phyloP scores from a whole-genome alignment of 2,888 invertebrate genomes.

The Drosophila engyochracea region DNA sequence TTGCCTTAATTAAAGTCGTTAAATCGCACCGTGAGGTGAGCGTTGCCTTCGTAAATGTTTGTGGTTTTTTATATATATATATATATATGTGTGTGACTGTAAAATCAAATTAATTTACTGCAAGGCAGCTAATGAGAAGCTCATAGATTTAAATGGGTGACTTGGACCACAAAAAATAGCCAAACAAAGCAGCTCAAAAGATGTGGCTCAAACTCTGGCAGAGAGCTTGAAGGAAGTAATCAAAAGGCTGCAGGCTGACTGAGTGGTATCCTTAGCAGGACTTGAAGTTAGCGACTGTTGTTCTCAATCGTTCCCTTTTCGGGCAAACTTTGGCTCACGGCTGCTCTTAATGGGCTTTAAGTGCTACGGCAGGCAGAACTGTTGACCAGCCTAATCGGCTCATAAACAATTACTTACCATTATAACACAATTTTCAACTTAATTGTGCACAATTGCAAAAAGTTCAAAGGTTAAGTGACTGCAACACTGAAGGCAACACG shows the following conservation, averaged over 20 bases:
- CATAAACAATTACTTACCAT: constrained; percentile 77
- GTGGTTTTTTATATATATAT: constrained; percentile 2
- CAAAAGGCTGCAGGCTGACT: not conserved
- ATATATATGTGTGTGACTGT: constrained; percentile 26
- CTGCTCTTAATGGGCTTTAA: constrained; percentile 47
- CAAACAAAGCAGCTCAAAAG: constrained; percentile 8
- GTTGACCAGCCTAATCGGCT: constrained; percentile 56
- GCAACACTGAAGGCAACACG: constrained; percentile 49
- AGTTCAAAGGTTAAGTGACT: constrained; percentile 70
- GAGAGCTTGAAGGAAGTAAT: not conserved
- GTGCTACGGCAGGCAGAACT: constrained; percentile 38
- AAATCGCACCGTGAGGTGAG: constrained; percentile 52
- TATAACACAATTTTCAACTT: constrained; percentile 72
- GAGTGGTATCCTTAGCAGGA: not conserved
- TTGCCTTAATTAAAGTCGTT: constrained; percentile 76
- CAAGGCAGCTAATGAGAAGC: constrained; percentile 63
- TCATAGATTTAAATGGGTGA: constrained; percentile 69
- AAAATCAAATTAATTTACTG: constrained; percentile 71
- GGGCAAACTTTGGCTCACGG: constrained; percentile 21
- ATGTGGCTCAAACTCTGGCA: not conserved
- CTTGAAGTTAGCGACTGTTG: constrained; percentile 24
- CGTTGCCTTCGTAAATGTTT: constrained; percentile 2
- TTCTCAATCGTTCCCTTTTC: not conserved
- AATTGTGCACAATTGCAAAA: constrained; percentile 74
- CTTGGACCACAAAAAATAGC: constrained; percentile 13